Evolutionary conservation across 2,888 invertebrate species (phyloP).

Genomic region (Homarus gammarus): DNA sequence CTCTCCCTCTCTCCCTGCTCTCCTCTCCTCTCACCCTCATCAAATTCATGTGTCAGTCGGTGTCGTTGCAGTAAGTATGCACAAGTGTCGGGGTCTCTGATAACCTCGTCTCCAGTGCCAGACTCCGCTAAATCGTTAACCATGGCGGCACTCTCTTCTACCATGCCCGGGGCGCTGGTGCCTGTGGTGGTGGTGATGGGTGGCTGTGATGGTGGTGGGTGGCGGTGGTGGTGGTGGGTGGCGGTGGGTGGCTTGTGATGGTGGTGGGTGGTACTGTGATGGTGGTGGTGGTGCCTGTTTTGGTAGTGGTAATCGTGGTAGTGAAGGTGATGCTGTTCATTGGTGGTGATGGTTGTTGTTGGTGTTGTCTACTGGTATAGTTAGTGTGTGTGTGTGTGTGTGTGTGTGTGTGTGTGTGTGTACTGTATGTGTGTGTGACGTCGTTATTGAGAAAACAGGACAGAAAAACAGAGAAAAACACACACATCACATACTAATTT

Average conservation of each 20-base stretch:
- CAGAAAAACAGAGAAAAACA: neutral
- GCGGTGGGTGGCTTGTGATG: too few species aligned
- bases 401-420: neutral
- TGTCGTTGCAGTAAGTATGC: conserved; percentile 8
- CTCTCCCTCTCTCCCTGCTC: too few species aligned
- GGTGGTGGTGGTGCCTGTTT: too few species aligned
- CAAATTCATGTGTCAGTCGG: conserved; percentile 19
- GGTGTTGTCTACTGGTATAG: too few species aligned
- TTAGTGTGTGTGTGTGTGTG: neutral
- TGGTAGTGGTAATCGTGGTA: too few species aligned
- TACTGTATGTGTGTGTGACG: neutral
- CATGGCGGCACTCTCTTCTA: conserved; percentile 1
- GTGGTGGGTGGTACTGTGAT: too few species aligned
- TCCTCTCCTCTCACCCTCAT: neutral
- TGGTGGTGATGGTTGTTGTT: too few species aligned
- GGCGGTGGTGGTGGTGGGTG: too few species aligned
- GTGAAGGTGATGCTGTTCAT: too few species aligned
- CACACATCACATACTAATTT: neutral
- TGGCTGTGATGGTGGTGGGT: too few species aligned
- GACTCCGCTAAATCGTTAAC: conserved; percentile 7
- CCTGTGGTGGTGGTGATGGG: too few species aligned
- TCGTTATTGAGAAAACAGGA: neutral
- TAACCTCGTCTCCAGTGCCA: conserved; percentile 29
- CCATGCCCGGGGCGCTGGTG: neutral
- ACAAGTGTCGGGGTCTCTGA: conserved; percentile 36